Conservation (phyloP, 1,140 invertebrate genomes). For the Camponotus pennsylvanicus region DNA sequence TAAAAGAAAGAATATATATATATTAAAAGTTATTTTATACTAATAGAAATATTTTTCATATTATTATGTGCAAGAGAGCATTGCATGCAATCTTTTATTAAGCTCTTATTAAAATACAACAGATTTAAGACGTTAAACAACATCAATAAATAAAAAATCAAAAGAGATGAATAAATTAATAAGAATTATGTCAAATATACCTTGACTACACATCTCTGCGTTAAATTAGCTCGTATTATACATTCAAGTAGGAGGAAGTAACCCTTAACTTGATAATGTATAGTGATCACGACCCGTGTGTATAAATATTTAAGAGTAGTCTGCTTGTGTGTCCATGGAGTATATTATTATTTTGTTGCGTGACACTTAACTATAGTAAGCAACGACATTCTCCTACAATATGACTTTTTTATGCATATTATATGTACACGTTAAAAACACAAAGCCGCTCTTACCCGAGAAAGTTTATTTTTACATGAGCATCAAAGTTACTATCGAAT, state of each 20-base stretch:
- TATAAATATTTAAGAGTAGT: conserved; percentile 43
- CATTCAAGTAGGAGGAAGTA: neutral
- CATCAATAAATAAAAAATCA: neutral
- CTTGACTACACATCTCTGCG: neutral
- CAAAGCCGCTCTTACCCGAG: neutral
- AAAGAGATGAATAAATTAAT: neutral
- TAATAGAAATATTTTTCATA: neutral
- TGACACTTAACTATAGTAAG: conserved; percentile 44
- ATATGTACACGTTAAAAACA: conserved; percentile 24
- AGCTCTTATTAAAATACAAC: neutral
- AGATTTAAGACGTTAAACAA: neutral
- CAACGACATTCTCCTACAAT: conserved; percentile 26
- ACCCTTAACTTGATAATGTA: conserved; percentile 13
- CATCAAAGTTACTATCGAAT: conserved; percentile 26
- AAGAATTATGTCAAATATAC: conserved; percentile 3
- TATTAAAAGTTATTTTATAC: conserved; percentile 3
- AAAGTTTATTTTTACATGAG: conserved; percentile 43
- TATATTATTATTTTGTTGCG: conserved; percentile 33
- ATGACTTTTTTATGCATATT: conserved; percentile 46
- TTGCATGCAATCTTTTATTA: neutral
- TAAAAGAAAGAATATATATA: neutral
- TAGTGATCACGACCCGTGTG: neutral
- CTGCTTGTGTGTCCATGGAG: neutral
- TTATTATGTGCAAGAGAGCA: too few relatives aligned
- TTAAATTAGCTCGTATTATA: conserved; percentile 30